Base-by-base conservation (phyloP, 2,797 vertebrate genomes). In the Sebastes vulpes region DNA sequence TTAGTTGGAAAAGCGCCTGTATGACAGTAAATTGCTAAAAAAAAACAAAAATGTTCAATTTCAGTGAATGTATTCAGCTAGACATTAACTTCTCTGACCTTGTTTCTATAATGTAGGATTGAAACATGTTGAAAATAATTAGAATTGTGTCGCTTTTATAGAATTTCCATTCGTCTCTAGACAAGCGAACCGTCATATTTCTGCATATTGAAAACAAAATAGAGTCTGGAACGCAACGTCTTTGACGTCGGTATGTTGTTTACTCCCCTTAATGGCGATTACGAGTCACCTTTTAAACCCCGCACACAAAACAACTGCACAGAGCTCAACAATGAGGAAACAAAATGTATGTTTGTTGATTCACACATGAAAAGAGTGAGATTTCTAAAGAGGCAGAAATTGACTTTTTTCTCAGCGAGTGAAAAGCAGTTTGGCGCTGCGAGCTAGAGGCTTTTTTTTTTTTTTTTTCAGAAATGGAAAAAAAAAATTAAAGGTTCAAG, bases 341-440 rank as follows among this genome's bases (percentile, higher is more conserved):
- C 9, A 28, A 81, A 63, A 66, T 54, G 29, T 54, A 66, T 50
- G 5, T 66, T 59, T 52, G 21, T 28, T 28, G 64, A 72, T 60
- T 84, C 16, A 26, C 50, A 50, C 23, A 64, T 72, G 76, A 78
- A 77, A 79, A 58, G 71, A 72, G 71, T 64, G 29, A 12, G 50
- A 35, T 82, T 54, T 78, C 50, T 83, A 52, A 83, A 86, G 79
- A 78, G 65, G 14, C 20, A 70, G 58, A 84, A 73, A 79, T 60
- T 10, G 60, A 77, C 71, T 79, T 80, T 68, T 79, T 83, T 71
- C 26, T 68, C 14, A 20, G 16, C 4, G 1, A 59, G 63, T 68
- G 46, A 72, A 86, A 85, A 77, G 64, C 59, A 11, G 65, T 68
- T 75, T 72, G 38, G 4, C 18, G 21, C 57, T 66, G 3, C 31